These are phyloP conservation scores for Trichoplusia ni DNA, from an alignment of 1,140 invertebrate species.

Conservation along the genomic window DNA sequence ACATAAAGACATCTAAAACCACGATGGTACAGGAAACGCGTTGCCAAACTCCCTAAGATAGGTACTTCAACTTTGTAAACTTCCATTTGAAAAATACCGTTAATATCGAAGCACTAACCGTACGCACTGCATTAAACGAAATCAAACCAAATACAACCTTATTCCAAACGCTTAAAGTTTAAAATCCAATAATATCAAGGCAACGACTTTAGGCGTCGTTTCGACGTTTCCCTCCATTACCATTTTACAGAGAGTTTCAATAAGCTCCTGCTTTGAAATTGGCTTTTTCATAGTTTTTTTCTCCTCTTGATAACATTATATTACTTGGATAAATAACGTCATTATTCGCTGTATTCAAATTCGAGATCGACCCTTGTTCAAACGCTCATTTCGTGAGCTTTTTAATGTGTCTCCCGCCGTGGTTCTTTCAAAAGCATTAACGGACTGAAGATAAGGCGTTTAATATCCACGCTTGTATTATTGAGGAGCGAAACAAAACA, in stretches of 20 bases:
- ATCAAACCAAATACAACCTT: constrained; percentile 16
- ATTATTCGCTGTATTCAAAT: constrained; percentile 29
- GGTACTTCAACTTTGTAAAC: constrained; percentile 24
- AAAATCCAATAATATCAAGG: constrained; percentile 10
- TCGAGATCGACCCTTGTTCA: constrained; percentile 15
- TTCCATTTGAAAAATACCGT: constrained; percentile 28
- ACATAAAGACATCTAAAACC: constrained; percentile 9
- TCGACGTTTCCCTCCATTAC: constrained; percentile 28
- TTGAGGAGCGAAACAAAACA: constrained; percentile 5
- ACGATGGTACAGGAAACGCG: constrained; percentile 5
- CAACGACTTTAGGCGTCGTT: constrained; percentile 29
- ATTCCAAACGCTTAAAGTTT: not conserved
- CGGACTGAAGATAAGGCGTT: constrained; percentile 4
- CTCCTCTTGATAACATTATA: constrained; percentile 22
- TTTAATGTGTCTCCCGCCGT: constrained; percentile 18
- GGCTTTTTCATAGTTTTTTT: constrained; percentile 33
- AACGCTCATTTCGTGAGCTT: constrained; percentile 11
- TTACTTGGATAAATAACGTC: constrained; percentile 29
- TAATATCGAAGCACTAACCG: constrained; percentile 18
- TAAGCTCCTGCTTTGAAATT: constrained; percentile 38
- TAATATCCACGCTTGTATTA: constrained; percentile 9
- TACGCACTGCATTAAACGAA: constrained; percentile 24
- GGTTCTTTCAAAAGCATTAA: constrained; percentile 5
- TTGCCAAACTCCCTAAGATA: constrained; percentile 24
- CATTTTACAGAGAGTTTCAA: constrained; percentile 39